A percentile compares a stretch with the other conserved stretches of the same genome.
phyloP scores from a whole-genome alignment of 2,888 invertebrate genomes.

The Gibbula magus region DNA sequence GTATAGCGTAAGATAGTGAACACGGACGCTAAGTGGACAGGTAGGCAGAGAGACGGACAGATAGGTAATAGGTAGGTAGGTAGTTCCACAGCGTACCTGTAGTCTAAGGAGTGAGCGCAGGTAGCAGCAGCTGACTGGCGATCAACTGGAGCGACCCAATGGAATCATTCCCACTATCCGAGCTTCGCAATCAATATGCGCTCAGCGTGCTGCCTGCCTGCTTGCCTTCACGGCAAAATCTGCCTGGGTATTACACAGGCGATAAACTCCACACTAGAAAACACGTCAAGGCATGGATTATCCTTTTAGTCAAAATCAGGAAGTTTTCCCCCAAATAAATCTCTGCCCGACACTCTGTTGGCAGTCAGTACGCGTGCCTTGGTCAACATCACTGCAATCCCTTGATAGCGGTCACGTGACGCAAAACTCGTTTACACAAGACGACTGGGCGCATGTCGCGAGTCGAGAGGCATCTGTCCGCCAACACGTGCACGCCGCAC shows the following conservation, averaged over 20 bases:
- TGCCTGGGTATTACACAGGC: background rate
- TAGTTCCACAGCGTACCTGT: no score
- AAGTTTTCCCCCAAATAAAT: background rate
- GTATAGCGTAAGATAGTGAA: background rate
- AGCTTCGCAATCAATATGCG: constrained; percentile 13
- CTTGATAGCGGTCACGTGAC: constrained; percentile 4
- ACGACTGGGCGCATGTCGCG: background rate
- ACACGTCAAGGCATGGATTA: background rate
- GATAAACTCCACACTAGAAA: background rate
- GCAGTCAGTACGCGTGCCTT: background rate
- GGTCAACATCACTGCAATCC: background rate
- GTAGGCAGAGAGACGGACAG: background rate
- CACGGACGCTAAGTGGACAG: background rate
- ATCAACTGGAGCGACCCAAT: background rate
- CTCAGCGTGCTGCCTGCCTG: background rate
- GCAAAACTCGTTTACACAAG: constrained; percentile 17
- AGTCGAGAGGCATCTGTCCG: no score
- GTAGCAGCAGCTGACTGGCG: constrained; percentile 1
- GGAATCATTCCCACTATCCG: constrained; percentile 5
- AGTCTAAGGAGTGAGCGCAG: no score
- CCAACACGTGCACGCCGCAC: no score
- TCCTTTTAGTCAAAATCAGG: background rate
- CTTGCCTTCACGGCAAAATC: background rate
- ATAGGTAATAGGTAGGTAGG: background rate
- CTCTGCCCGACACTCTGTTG: background rate